A percentile compares a stretch with the other conserved stretches of the same genome.
phyloP scores from a whole-genome alignment of 2,797 vertebrate species.

The Crypturellus tataupa region DNA sequence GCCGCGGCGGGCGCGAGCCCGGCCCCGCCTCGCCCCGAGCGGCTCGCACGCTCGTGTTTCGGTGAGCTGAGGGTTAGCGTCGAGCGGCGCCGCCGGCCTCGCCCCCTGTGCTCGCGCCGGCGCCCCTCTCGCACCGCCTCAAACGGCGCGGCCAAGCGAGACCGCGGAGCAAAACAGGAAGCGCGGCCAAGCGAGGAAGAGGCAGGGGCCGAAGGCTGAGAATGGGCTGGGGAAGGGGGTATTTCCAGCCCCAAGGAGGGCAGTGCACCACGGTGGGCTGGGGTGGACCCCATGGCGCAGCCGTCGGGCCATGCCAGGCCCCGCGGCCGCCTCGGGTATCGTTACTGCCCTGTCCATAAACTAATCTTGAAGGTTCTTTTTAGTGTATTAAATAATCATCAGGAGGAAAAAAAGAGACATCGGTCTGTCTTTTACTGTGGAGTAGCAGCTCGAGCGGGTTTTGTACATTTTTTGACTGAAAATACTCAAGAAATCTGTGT shows the following conservation, averaged over 20 bases:
- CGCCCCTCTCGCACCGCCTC: accelerated
- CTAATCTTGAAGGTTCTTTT: background rate
- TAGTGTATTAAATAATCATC: background rate
- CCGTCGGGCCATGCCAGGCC: too few species aligned
- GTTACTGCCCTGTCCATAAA: background rate
- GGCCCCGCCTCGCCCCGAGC: too few species aligned
- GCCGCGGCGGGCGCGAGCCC: too few species aligned
- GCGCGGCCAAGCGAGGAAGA: accelerated
- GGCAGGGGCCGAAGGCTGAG: background rate
- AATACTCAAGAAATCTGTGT: background rate
- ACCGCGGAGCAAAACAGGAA: accelerated
- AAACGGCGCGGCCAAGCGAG: accelerated
- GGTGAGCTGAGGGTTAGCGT: background rate
- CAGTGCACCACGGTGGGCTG: background rate
- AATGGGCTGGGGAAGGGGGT: accelerated
- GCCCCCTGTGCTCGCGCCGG: background rate
- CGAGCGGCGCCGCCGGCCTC: background rate
- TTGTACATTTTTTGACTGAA: background rate
- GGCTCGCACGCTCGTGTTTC: too few species aligned
- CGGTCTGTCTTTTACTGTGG: background rate
- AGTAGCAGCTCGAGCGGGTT: background rate
- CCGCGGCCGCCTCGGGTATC: accelerated
- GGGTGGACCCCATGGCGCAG: too few species aligned
- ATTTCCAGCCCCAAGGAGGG: background rate
- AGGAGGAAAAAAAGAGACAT: too few species aligned